A percentile compares a stretch with the other conserved stretches of the same genome.
Conservation (phyloP, 2,888 invertebrate genomes). For the Brachylomia viminalis region DNA sequence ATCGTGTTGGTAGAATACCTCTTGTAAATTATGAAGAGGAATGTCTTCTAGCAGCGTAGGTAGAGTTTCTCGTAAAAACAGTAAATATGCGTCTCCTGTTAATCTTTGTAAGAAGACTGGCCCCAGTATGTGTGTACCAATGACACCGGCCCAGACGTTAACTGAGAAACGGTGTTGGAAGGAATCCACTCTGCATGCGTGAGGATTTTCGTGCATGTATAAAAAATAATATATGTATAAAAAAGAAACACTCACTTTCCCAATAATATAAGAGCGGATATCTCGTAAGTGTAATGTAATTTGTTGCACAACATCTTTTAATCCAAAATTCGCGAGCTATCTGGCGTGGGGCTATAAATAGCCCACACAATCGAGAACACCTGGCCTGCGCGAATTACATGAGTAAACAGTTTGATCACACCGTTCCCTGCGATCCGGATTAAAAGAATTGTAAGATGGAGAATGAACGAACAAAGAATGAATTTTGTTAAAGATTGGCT, state of each 20-base stretch:
- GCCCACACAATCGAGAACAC: conserved; percentile 54
- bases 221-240: too few relatives aligned
- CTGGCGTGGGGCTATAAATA: conserved; percentile 49
- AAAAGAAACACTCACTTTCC: not conserved
- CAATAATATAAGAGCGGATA: not conserved
- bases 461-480: not conserved
- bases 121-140: too few relatives aligned
- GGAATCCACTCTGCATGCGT: too few relatives aligned
- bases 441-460: conserved; percentile 16
- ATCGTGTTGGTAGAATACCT: too few relatives aligned
- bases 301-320: conserved; percentile 35
- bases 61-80: too few relatives aligned
- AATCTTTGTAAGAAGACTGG: too few relatives aligned
- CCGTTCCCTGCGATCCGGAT: conserved; percentile 18
- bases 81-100: too few relatives aligned
- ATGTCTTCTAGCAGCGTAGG: too few relatives aligned
- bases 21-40: too few relatives aligned
- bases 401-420: conserved; percentile 57
- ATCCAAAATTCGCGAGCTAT: conserved; percentile 53
- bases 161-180: too few relatives aligned
- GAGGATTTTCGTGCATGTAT: too few relatives aligned
- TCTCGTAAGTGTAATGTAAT: conserved; percentile 8
- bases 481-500: not conserved
- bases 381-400: conserved; percentile 61
- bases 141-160: too few relatives aligned